A percentile compares a stretch with the other conserved stretches of the same genome.
These are phyloP conservation scores for Acromyrmex heyeri DNA, from an alignment of 1,140 invertebrate species.

Conservation along the genomic window DNA sequence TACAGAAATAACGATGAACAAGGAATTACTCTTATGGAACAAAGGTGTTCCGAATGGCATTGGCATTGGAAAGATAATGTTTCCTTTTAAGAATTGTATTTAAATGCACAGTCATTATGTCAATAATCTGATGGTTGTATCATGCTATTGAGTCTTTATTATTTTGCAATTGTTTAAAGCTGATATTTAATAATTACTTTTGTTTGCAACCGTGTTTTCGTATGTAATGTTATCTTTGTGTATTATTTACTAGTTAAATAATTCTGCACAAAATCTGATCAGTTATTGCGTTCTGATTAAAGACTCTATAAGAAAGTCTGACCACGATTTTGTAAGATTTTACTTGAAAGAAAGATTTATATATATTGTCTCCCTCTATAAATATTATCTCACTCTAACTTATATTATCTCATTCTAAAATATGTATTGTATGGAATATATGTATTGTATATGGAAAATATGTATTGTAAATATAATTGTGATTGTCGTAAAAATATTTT, in stretches of 20 bases:
- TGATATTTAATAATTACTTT: neutral
- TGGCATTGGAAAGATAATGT: neutral
- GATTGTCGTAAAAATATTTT: neutral
- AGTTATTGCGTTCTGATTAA: neutral
- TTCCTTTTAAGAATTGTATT: neutral
- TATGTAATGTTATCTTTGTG: neutral
- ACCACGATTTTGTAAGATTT: too few relatives aligned
- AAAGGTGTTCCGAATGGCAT: slow-evolving; percentile 16
- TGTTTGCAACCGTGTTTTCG: neutral
- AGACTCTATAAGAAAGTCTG: too few relatives aligned
- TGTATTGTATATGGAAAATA: neutral
- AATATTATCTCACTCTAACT: too few relatives aligned
- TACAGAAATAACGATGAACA: slow-evolving; percentile 31
- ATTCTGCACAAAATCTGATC: neutral
- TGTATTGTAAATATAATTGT: neutral
- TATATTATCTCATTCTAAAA: neutral
- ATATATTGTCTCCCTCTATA: too few relatives aligned
- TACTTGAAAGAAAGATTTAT: too few relatives aligned
- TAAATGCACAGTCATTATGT: neutral
- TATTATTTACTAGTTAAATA: slow-evolving; percentile 17
- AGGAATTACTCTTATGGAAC: slow-evolving; percentile 9
- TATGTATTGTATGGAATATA: neutral
- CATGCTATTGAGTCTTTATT: neutral
- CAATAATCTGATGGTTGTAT: neutral
- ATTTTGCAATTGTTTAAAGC: neutral